Evolutionary conservation across 2,797 vertebrate species (phyloP).

Genomic region (Neosilurus hyrtlii): DNA sequence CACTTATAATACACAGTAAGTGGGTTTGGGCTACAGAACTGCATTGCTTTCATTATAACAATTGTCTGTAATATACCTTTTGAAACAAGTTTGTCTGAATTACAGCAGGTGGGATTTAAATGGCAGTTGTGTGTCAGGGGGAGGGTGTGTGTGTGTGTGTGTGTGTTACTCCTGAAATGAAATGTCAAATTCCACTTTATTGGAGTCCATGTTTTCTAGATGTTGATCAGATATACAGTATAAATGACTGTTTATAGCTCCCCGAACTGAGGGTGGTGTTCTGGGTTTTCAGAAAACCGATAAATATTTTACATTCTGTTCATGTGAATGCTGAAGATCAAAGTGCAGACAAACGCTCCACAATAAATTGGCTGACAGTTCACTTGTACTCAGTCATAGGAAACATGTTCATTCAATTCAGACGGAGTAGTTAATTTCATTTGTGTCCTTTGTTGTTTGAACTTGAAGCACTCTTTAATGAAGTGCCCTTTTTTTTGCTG

Average conservation of each 20-base stretch:
- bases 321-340: slow-evolving; percentile 5
- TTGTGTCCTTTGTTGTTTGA: slow-evolving; percentile 39
- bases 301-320: slow-evolving; percentile 2
- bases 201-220: neutral
- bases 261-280: neutral
- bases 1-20: neutral
- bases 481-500: slow-evolving; percentile 31
- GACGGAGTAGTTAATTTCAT: slow-evolving; percentile 18
- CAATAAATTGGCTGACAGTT: slow-evolving; percentile 13
- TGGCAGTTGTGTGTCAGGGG: too few species aligned
- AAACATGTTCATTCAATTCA: slow-evolving; percentile 2
- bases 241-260: neutral
- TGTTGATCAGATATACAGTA: neutral
- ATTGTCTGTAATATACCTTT: neutral
- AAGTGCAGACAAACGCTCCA: slow-evolving; percentile 22
- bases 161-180: neutral
- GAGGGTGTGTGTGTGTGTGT: neutral
- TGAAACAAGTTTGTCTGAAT: neutral
- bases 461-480: slow-evolving; percentile 34
- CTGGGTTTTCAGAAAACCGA: slow-evolving; percentile 2
- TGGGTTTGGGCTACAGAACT: neutral
- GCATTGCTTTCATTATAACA: neutral
- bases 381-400: slow-evolving; percentile 1
- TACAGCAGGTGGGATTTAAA: neutral
- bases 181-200: neutral